Evolutionary conservation across 2,797 vertebrate species (phyloP), one percentile per base, ranked within the genome.

Genomic region (Sebastes nivosus): DNA sequence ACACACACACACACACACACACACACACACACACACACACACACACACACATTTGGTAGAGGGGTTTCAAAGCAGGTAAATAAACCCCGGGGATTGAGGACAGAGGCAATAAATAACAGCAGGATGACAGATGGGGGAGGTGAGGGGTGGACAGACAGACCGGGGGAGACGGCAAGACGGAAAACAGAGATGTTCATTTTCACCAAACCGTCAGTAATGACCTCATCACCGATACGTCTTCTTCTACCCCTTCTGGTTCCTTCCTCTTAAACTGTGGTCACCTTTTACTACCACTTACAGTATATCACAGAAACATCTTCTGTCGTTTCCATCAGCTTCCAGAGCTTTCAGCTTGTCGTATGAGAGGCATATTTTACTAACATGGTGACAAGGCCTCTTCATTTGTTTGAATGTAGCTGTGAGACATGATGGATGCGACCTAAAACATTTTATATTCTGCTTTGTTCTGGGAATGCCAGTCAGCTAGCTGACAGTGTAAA

Each of bases 41-140:
- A 34, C 13, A 38, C 50, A 52, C 50, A n/a, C 67, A 72, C 58
- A 77, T 52, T 85, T 77, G 10, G 60, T 34, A 59, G 52, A 77
- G 57, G 66, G 77, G 58, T 67, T 86, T 81, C 81, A 75, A 80
- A 88, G 82, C 75, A 75, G 78, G 84, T 86, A 89, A 84, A 87
- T 87, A 82, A 90, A 89, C 87, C 75, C 75, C 46, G 34, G 73
- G 67, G 84, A 87, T 83, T 82, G 82, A 81, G 68, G 65, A 88
- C 64, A 76, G 85, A 77, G 80, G 82, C 67, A 80, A 90, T 94
- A 91, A 91, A 93, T 90, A 85, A 88, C 75, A 78, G 2, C 36
- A 67, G 30, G 75, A 68, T 88, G 90, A 89, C 83, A 89, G 84
- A 86, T 65, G 80, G 32, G 61, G 63, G 68, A 80, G 76, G 68